These are phyloP conservation scores for Harmothoe impar DNA, from an alignment of 2,888 invertebrate species.

Conservation along the genomic window DNA sequence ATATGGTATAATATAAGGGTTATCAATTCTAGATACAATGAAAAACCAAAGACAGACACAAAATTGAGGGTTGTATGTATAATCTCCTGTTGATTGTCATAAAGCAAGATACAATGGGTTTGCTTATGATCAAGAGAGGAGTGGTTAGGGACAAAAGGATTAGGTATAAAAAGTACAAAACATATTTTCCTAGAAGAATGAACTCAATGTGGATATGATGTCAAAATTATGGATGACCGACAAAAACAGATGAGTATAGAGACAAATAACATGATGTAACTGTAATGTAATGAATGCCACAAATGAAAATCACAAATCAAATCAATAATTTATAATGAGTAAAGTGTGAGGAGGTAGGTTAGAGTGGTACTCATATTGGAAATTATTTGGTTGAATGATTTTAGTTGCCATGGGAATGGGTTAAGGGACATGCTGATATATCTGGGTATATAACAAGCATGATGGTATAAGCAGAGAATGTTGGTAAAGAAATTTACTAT, in stretches of 20 bases:
- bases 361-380: conserved; percentile 40
- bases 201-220: neutral
- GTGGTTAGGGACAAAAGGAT: neutral
- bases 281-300: no score
- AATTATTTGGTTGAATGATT: conserved; percentile 31
- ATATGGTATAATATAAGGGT: neutral
- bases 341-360: neutral
- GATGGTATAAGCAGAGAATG: neutral
- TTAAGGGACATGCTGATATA: neutral
- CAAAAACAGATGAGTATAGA: no score
- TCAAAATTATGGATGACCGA: no score
- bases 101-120: neutral
- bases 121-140: neutral
- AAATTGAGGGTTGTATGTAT: neutral
- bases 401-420: neutral
- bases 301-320: no score
- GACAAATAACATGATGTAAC: no score
- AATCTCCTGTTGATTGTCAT: conserved; percentile 20
- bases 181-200: neutral
- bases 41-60: neutral
- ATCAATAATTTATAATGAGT: neutral
- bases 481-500: neutral
- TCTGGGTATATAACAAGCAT: neutral
- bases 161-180: neutral
- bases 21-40: neutral